Evolutionary conservation across 2,888 invertebrate species (phyloP), one percentile per base, ranked within the genome.

Genomic region (Muscina levida): DNA sequence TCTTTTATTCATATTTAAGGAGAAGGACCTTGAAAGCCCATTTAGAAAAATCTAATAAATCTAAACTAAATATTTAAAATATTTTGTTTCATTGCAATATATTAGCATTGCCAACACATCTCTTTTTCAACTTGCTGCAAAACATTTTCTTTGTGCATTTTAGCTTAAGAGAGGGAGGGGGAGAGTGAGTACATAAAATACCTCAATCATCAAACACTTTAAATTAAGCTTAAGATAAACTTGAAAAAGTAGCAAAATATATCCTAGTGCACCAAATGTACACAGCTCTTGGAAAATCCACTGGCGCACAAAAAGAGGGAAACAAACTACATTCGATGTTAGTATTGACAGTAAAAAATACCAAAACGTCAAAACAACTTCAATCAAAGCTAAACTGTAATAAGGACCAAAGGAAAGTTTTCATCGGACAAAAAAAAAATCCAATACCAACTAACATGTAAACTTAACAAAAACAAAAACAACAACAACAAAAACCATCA

Each of bases 361-460:
- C 70, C 53, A 77, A 71, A 77, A 81, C 74, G 77, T 81, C 81
- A 81, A 81, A 81, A 81, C 81, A 77, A 81, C 77, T 81, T 81
- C 77, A 81, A 81, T 81, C 81, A 81, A 81, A 81, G 77, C 66
- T 81, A 77, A 81, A 81, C 74, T 81, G 74, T 74, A 81, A 77
- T 74, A 81, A 81, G 77, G 71, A 67, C 53, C 71, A 13, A 72
- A 70, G 46, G 42, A 78, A 65, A 56, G 57, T 56, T 73, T 62
- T 3, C 39, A n/a, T n/a, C n/a, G n/a, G n/a, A n/a, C n/a, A n/a
- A n/a, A 17, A 42, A 37, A 17, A 62, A 62, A 62, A 11, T 5
- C 31, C 8, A 31, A 3, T 62, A 62, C 42, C 62, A 39, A 10
- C 22, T 17, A 42, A 59, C 39, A 39, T 59, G 59, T n/a, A n/a